Percentiles rank a stretch among this genome's conserved stretches.
Conservation (phyloP, 2,113 vertebrate species). For the Bubalus kerabau region DNA sequence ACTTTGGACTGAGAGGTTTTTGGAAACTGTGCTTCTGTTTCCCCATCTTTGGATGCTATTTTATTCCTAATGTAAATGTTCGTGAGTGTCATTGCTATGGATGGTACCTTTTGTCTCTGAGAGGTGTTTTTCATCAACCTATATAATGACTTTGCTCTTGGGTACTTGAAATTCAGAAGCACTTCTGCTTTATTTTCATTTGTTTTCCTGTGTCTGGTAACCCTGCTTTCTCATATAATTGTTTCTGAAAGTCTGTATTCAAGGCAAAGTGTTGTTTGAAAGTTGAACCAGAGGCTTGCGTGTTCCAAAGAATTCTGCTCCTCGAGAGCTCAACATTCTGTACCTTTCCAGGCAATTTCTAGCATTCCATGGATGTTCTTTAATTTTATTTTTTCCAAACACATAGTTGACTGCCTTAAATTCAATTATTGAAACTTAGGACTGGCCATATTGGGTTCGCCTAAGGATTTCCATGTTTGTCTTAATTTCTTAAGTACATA, state of each 20-base stretch:
- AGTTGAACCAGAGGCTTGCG: neutral
- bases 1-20: neutral
- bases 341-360: neutral
- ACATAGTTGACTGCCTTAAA: constrained; percentile 11
- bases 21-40: neutral
- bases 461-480: neutral
- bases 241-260: neutral
- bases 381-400: neutral
- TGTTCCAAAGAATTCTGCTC: neutral
- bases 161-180: neutral
- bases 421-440: neutral
- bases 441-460: neutral
- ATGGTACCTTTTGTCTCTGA: neutral
- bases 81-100: neutral
- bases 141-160: neutral
- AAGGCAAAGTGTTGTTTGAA: neutral
- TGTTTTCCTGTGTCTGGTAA: neutral
- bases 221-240: neutral
- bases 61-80: neutral
- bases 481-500: neutral
- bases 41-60: neutral
- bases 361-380: neutral
- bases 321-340: neutral
- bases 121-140: neutral
- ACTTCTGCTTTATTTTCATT: neutral